phyloP scores from a whole-genome alignment of 2,797 vertebrate genomes.

The Alcedo quadribrachys region DNA sequence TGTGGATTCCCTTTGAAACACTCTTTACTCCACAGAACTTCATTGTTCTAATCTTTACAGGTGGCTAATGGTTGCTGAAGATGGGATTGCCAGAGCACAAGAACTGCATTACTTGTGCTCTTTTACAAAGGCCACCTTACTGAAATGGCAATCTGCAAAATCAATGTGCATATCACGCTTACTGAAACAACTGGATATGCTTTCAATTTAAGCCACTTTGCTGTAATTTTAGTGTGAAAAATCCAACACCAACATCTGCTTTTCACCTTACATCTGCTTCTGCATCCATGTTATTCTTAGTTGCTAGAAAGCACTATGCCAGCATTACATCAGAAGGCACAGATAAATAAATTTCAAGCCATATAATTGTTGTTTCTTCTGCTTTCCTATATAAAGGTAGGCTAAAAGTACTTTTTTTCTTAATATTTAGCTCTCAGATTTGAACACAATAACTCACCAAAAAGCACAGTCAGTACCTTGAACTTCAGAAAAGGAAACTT shows the following conservation, averaged over 20 bases:
- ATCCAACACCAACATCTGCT: background rate
- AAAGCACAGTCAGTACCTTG: too few relatives aligned
- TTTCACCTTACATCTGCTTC: background rate
- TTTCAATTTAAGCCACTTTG: background rate
- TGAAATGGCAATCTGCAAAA: conserved; percentile 8
- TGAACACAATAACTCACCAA: background rate
- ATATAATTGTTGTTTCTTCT: background rate
- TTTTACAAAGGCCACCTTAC: background rate
- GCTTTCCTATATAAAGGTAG: background rate
- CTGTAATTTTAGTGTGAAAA: background rate
- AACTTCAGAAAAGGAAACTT: too few relatives aligned
- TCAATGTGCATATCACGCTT: background rate
- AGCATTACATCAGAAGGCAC: background rate
- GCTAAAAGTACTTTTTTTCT: background rate
- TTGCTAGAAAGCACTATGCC: background rate
- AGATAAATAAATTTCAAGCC: background rate
- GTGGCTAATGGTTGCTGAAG: background rate
- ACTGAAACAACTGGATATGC: background rate
- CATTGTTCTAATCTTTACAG: background rate
- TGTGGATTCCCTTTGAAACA: background rate
- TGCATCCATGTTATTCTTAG: background rate
- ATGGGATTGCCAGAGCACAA: background rate
- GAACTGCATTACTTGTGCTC: background rate
- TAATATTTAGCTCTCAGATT: background rate
- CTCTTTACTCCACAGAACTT: background rate